A percentile compares a stretch with the other conserved stretches of the same genome.
These are phyloP conservation scores for Chelon labrosus DNA, from an alignment of 2,797 vertebrate species.

Conservation along the genomic window DNA sequence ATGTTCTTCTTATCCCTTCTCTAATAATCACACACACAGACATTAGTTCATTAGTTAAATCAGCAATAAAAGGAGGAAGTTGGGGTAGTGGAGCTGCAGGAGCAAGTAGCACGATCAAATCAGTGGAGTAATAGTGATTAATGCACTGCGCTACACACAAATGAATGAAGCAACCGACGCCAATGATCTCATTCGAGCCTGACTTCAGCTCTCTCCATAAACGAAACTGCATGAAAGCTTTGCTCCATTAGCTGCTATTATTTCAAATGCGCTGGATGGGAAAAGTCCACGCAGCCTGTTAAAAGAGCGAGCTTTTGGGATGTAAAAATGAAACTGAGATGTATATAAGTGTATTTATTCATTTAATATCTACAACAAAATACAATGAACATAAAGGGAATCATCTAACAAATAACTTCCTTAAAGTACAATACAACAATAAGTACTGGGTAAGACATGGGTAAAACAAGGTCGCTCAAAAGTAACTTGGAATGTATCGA, in stretches of 20 bases:
- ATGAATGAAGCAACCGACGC: slow-evolving; percentile 9
- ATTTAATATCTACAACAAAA: too few relatives aligned
- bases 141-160: background rate
- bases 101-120: slow-evolving; percentile 1
- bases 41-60: slow-evolving; percentile 2
- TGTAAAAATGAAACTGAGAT: too few relatives aligned
- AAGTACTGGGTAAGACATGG: too few relatives aligned
- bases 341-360: too few relatives aligned
- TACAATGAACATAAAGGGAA: too few relatives aligned
- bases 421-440: too few relatives aligned
- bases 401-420: too few relatives aligned
- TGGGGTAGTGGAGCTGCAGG: background rate
- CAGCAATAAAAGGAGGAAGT: background rate
- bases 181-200: background rate
- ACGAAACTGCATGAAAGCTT: background rate
- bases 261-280: background rate
- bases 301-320: too few relatives aligned
- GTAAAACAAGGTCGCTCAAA: too few relatives aligned
- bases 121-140: background rate
- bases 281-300: too few relatives aligned
- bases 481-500: too few relatives aligned
- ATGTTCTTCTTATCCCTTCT: background rate
- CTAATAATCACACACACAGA: background rate
- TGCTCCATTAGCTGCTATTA: slow-evolving; percentile 2
- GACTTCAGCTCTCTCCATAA: slow-evolving; percentile 2